A percentile compares a stretch with the other conserved stretches of the same genome.
Evolutionary conservation across 2,888 invertebrate genomes (phyloP).

Genomic region (Schrankia costaestrigalis): DNA sequence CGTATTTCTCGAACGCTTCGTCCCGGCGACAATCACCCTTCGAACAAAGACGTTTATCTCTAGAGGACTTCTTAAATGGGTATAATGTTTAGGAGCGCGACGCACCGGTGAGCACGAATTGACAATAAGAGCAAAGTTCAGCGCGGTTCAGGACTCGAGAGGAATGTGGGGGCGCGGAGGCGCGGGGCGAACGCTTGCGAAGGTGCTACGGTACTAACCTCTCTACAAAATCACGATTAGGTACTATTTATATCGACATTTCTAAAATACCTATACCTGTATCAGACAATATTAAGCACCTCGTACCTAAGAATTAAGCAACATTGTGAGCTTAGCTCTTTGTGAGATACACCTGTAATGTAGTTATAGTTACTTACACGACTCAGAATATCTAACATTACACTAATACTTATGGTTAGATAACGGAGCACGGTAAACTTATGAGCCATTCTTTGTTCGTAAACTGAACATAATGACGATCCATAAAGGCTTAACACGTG

Average conservation of each 20-base stretch:
- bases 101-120: conserved; percentile 74
- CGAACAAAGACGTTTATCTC: conserved; percentile 54
- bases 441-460: conserved; percentile 6
- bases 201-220: conserved; percentile 63
- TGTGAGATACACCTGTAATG: conserved; percentile 16
- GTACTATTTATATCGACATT: conserved; percentile 69
- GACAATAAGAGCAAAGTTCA: conserved; percentile 81
- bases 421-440: conserved; percentile 12
- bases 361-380: conserved; percentile 16
- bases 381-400: conserved; percentile 17
- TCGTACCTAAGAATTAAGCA: conserved; percentile 32
- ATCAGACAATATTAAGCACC: conserved; percentile 42
- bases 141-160: conserved; percentile 72
- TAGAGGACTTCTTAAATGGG: conserved; percentile 53
- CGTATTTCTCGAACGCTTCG: conserved; percentile 41
- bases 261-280: conserved; percentile 52
- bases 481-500: conserved; percentile 6
- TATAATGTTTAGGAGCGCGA: conserved; percentile 60
- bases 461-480: conserved; percentile 6
- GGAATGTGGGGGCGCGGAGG: conserved; percentile 71
- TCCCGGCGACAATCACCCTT: conserved; percentile 45
- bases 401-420: conserved; percentile 10
- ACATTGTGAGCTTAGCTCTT: conserved; percentile 21
- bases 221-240: conserved; percentile 71
- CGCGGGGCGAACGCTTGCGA: conserved; percentile 51